These are phyloP conservation scores for Parus major DNA, from an alignment of 2,113 vertebrate species.

Conservation along the genomic window DNA sequence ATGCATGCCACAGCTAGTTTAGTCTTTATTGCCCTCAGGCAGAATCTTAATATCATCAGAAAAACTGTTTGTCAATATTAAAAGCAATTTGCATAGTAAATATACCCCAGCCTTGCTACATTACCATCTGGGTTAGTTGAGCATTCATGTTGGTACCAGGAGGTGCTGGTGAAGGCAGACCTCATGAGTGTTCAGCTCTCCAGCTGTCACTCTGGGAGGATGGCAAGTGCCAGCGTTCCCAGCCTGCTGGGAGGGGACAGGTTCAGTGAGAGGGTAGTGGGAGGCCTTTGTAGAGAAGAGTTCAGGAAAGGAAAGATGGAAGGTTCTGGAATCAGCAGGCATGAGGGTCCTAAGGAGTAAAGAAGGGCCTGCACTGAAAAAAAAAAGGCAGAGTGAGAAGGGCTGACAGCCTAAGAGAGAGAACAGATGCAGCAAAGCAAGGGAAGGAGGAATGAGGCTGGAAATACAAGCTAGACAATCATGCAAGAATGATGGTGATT, in stretches of 20 bases:
- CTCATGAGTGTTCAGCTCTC: background rate
- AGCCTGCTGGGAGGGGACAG: background rate
- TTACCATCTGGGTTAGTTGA: constrained; percentile 26
- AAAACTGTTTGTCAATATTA: constrained; percentile 67
- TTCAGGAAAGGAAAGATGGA: background rate
- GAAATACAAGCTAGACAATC: background rate
- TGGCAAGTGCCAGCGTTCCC: background rate
- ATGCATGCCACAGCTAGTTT: constrained; percentile 39
- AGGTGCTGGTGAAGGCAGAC: background rate
- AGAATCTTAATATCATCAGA: constrained; percentile 58
- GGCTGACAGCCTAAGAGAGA: background rate
- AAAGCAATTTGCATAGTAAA: constrained; percentile 59
- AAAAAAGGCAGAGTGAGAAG: background rate
- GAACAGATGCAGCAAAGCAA: background rate
- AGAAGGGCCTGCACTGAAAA: background rate
- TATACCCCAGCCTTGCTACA: constrained; percentile 16
- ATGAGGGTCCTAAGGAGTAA: background rate
- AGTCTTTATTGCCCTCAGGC: constrained; percentile 53
- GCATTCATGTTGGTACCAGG: background rate
- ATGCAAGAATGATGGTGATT: background rate
- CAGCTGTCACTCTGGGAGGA: background rate
- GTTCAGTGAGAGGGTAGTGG: background rate
- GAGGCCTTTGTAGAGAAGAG: background rate
- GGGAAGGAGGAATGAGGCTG: background rate
- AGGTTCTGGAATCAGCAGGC: background rate